phyloP scores from a whole-genome alignment of 2,113 vertebrate genomes.

The Nettapus auritus region DNA sequence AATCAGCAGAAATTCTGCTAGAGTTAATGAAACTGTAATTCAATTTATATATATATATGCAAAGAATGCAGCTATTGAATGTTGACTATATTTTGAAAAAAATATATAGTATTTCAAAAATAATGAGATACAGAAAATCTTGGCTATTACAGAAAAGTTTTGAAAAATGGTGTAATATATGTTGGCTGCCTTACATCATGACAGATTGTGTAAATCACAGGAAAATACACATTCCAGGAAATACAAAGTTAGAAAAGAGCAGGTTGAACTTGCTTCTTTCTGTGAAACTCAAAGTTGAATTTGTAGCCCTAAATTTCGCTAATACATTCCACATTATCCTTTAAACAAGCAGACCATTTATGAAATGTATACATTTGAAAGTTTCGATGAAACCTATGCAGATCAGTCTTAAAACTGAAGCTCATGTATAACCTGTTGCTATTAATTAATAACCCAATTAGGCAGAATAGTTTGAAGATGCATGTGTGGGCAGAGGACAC shows the following conservation, averaged over 20 bases:
- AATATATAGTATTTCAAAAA: not conserved
- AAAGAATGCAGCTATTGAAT: not conserved
- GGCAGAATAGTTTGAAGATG: not conserved
- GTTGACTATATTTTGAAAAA: not conserved
- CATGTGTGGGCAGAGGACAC: not conserved
- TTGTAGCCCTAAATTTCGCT: not conserved
- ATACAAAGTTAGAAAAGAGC: fast-evolving
- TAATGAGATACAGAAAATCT: not conserved
- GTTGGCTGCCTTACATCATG: not conserved
- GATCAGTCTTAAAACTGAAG: not conserved
- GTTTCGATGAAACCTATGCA: not conserved
- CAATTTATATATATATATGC: not conserved
- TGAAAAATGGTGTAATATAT: not conserved
- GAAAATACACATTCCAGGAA: not conserved
- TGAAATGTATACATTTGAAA: not conserved
- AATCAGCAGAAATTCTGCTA: not conserved
- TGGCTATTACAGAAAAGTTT: not conserved
- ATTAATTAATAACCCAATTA: not conserved
- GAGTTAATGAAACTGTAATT: not conserved
- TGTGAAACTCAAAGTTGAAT: not conserved
- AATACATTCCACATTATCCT: not conserved
- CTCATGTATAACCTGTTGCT: not conserved
- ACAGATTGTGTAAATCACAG: not conserved
- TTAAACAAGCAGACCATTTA: not conserved
- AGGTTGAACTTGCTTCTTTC: not conserved